phyloP scores from a whole-genome alignment of 2,888 invertebrate genomes.

The Sphaerophoria taeniata region DNA sequence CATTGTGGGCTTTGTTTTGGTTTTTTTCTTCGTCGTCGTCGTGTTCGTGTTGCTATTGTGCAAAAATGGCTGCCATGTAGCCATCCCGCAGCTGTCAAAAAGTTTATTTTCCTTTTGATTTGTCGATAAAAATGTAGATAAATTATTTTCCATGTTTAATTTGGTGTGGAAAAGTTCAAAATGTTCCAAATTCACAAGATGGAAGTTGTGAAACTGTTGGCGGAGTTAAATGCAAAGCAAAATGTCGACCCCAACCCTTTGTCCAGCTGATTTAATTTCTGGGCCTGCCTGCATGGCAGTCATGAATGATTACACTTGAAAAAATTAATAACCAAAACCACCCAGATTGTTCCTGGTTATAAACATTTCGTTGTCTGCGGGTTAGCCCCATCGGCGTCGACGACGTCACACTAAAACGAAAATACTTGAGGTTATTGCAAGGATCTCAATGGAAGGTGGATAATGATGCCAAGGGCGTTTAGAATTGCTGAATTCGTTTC shows the following conservation, averaged over 20 bases:
- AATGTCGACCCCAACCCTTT: too few relatives aligned
- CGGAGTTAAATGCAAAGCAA: too few relatives aligned
- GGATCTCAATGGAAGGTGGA: too few relatives aligned
- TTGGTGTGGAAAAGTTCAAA: background rate
- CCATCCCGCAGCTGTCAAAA: constrained; percentile 55
- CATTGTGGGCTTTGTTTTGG: constrained; percentile 63
- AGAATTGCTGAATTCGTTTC: too few relatives aligned
- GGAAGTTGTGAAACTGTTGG: too few relatives aligned
- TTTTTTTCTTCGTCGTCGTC: constrained; percentile 37
- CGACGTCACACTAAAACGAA: too few relatives aligned
- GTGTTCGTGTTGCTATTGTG: constrained; percentile 46
- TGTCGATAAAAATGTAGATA: background rate
- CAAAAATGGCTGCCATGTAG: constrained; percentile 71
- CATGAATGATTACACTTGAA: constrained; percentile 39
- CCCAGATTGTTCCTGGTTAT: background rate
- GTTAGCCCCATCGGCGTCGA: too few relatives aligned
- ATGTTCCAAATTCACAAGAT: too few relatives aligned
- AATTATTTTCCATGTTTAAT: background rate
- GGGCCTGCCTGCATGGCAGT: constrained; percentile 56
- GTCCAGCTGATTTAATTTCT: constrained; percentile 46
- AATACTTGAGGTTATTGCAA: too few relatives aligned
- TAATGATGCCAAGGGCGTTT: too few relatives aligned
- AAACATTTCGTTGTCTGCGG: too few relatives aligned
- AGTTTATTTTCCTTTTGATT: constrained; percentile 23
- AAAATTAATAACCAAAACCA: background rate